Percentiles rank a stretch among this genome's conserved stretches.
These are phyloP conservation scores for Hemitrygon akajei DNA, from an alignment of 2,797 vertebrate genomes.

Conservation along the genomic window DNA sequence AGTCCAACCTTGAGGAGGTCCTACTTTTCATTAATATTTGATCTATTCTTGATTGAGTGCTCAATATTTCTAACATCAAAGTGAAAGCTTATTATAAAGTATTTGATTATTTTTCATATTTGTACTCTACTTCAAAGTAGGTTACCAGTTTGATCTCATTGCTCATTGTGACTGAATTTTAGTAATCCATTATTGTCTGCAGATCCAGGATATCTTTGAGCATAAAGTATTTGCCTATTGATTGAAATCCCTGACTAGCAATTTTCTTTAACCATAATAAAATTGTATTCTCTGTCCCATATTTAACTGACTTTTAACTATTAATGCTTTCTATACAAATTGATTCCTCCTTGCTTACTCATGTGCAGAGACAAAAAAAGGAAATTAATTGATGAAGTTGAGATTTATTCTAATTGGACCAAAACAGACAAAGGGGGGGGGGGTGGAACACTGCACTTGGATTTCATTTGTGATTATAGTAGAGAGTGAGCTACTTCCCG, in stretches of 20 bases:
- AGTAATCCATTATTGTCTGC: background rate
- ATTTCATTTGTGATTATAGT: background rate
- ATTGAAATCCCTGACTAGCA: too few relatives aligned
- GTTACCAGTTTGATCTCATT: background rate
- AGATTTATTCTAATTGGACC: background rate
- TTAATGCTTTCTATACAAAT: background rate
- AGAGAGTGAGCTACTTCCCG: background rate
- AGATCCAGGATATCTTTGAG: background rate
- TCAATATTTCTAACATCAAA: background rate
- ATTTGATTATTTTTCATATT: background rate
- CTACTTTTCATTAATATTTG: background rate
- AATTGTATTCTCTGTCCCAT: background rate
- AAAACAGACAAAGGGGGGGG: background rate
- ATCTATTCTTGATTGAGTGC: background rate
- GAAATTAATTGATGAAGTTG: background rate
- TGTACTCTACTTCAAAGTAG: background rate
- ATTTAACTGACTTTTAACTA: background rate
- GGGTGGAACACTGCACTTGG: background rate
- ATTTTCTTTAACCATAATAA: background rate
- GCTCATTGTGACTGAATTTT: background rate
- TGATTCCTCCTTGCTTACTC: background rate
- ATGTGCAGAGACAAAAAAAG: background rate
- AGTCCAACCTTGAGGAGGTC: background rate
- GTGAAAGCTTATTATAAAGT: background rate
- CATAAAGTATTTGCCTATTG: background rate